These are phyloP conservation scores for Varanus komodoensis DNA, from an alignment of 2,113 vertebrate genomes.

Conservation along the genomic window DNA sequence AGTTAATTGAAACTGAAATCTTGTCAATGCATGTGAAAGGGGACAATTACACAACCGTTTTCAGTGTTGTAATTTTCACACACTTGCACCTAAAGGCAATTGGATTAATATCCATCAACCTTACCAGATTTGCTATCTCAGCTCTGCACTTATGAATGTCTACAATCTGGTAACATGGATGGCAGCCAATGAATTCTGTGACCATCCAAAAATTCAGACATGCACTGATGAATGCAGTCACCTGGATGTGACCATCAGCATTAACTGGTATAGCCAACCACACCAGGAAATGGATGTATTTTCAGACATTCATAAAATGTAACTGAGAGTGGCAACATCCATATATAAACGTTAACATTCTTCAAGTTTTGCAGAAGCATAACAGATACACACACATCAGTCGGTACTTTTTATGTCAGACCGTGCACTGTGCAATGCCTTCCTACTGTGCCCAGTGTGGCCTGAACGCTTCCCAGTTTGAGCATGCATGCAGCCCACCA, in stretches of 20 bases:
- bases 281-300: neutral
- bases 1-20: constrained; percentile 16
- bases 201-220: neutral
- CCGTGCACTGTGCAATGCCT: neutral
- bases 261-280: neutral
- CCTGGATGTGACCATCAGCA: neutral
- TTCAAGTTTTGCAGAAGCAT: neutral
- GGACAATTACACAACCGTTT: neutral
- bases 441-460: constrained; percentile 18
- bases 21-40: neutral
- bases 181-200: neutral
- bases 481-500: neutral
- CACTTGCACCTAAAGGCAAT: neutral
- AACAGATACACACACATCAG: neutral
- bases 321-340: neutral
- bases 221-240: too few species aligned
- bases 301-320: neutral
- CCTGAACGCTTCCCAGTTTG: neutral
- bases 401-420: neutral
- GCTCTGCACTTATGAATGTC: neutral
- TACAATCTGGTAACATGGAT: neutral
- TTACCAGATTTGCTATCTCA: neutral
- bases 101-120: neutral
- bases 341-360: neutral
- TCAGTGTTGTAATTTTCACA: neutral